Evolutionary conservation across 2,113 vertebrate genomes (phyloP).

Genomic region (Malurus elegans): DNA sequence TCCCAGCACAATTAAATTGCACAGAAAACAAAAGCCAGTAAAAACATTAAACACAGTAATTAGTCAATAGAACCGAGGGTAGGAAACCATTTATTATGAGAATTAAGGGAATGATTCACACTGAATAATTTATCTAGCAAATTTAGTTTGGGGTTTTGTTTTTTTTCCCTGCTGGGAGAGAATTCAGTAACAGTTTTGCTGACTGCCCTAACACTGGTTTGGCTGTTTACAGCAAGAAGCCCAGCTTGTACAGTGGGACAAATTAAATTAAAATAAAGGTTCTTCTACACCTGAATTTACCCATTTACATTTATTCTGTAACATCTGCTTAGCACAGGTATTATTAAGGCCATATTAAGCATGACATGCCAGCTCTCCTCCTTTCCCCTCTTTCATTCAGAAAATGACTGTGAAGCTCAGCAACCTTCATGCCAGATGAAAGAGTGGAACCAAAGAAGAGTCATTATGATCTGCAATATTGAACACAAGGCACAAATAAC

Average conservation of each 20-base stretch:
- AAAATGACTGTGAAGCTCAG: background rate
- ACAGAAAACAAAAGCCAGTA: conserved; percentile 36
- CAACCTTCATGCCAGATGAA: conserved; percentile 3
- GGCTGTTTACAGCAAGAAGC: background rate
- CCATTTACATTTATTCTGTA: background rate
- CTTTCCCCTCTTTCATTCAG: background rate
- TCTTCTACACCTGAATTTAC: background rate
- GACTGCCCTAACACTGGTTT: background rate
- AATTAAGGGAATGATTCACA: conserved; percentile 50
- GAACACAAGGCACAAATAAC: conserved; percentile 41
- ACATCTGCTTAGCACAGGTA: background rate
- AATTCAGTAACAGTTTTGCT: background rate
- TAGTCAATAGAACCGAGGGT: conserved; percentile 31
- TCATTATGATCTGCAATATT: background rate
- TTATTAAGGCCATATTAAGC: background rate
- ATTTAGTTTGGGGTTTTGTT: background rate
- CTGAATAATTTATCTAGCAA: conserved; percentile 53
- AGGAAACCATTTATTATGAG: conserved; percentile 52
- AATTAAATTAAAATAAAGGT: background rate
- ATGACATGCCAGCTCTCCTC: background rate
- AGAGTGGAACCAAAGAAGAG: conserved; percentile 12
- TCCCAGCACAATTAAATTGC: conserved; percentile 26
- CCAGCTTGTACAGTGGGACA: background rate
- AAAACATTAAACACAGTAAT: conserved; percentile 46
- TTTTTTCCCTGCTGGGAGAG: background rate